Evolutionary conservation across 2,797 vertebrate species (phyloP).

Genomic region (Telmatherina bonti): DNA sequence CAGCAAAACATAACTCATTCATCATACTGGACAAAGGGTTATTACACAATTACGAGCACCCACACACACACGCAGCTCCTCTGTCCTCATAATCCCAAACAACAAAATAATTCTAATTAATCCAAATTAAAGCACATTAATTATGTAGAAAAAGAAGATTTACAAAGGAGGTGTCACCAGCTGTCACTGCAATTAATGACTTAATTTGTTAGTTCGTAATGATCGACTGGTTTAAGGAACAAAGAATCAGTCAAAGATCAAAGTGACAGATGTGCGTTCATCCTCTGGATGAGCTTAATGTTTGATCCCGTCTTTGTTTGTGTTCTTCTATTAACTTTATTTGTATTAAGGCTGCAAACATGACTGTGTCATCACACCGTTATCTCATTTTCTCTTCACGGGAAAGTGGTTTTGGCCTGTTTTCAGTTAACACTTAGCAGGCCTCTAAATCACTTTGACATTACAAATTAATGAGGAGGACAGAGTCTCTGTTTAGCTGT

Average conservation of each 20-base stretch:
- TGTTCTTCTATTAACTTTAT: slow-evolving; percentile 1
- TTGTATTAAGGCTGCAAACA: not conserved
- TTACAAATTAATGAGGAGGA: not conserved
- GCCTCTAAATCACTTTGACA: slow-evolving; percentile 11
- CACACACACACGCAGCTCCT: slow-evolving; percentile 50
- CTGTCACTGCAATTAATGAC: slow-evolving; percentile 63
- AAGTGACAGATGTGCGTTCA: slow-evolving; percentile 27
- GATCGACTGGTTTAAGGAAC: slow-evolving; percentile 66
- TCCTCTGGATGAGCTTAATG: not conserved
- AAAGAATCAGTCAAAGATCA: slow-evolving; percentile 63
- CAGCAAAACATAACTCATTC: slow-evolving; percentile 26
- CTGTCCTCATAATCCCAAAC: slow-evolving; percentile 51
- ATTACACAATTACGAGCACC: slow-evolving; percentile 18
- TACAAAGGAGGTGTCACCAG: slow-evolving; percentile 60
- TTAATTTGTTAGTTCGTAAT: slow-evolving; percentile 67
- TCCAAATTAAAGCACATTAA: slow-evolving; percentile 61
- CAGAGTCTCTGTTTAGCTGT: slow-evolving; percentile 9
- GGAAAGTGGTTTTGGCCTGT: slow-evolving; percentile 2
- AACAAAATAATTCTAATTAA: slow-evolving; percentile 54
- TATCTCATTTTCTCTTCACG: not conserved
- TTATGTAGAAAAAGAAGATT: slow-evolving; percentile 59
- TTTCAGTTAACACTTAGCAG: slow-evolving; percentile 4
- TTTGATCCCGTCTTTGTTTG: slow-evolving; percentile 8
- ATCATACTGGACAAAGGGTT: slow-evolving; percentile 30
- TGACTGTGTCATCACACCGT: not conserved